Conservation (phyloP, 2,797 vertebrate genomes). For the Monodelphis domestica region DNA sequence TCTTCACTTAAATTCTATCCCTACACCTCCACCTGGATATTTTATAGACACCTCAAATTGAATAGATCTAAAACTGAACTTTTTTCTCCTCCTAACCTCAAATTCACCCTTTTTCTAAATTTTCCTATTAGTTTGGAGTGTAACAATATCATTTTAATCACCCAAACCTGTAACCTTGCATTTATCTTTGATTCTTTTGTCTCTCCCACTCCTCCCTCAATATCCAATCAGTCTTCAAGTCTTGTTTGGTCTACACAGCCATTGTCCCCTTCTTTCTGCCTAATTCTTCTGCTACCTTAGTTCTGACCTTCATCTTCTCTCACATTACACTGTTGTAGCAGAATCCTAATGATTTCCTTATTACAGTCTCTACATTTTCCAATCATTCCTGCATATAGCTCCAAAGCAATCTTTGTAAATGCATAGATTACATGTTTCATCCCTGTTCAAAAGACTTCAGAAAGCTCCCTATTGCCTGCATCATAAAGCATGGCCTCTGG, state of each 20-base stretch:
- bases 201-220: neutral
- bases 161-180: neutral
- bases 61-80: neutral
- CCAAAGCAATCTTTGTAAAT: neutral
- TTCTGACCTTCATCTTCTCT: neutral
- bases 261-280: neutral
- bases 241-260: neutral
- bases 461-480: neutral
- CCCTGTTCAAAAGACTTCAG: neutral
- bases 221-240: neutral
- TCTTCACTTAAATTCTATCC: neutral
- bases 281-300: neutral
- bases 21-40: neutral
- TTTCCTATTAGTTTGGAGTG: neutral
- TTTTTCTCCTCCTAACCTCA: neutral
- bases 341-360: neutral
- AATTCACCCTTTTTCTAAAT: no score
- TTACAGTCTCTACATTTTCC: neutral
- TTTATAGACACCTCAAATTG: neutral
- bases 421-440: neutral
- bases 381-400: neutral
- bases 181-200: neutral
- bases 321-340: neutral
- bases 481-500: neutral
- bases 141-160: neutral